Base-by-base conservation (phyloP, 1,140 invertebrate species). In the Lerema accius region DNA sequence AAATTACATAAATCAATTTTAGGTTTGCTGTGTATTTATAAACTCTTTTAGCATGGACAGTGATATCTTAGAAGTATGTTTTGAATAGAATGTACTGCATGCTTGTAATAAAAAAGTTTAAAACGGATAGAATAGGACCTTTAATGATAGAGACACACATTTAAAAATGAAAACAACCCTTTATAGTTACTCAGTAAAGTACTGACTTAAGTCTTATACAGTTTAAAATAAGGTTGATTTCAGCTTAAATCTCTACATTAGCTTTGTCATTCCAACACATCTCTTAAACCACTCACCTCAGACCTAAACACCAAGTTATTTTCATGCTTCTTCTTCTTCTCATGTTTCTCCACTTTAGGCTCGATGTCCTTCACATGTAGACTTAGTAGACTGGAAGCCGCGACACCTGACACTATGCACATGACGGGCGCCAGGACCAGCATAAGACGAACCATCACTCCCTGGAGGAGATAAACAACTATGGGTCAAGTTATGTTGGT, bases 401-500 rank as follows among this genome's bases (percentile, higher is more conserved):
- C 97, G 45, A 99, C 98, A 37, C 97, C 98, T 1, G 97, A 97
- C 0, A 99, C 92, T 67, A 99, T 97, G 79, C 98, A 99, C 98
- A 99, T 99, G 0, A 99, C 98, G 0, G 98, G 98, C 0, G 98
- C 98, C 50, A 99, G 92, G 3, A 99, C 98, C 74, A 99, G 91
- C 98, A 99, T 99, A 23, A 99, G 92, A 91, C 98, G 97, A 11
- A 99, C 98, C 98, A 99, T 99, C 13, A 99, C 98, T 72, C 98
- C 98, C 96, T 97, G n/a, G 80, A 19, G 86, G 84, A 3, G 17
- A 3, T 23, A 23, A 23, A 3, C 19, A 23, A 23, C 9, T 32
- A 7, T 23, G 42, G 59, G 19, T 67, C 17, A 65, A 17, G 3
- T 19, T 63, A 67, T 26, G 6, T 40, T 65, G 45, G 43, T 42